Evolutionary conservation across 2,113 vertebrate genomes (phyloP).

Genomic region (Gavia stellata): DNA sequence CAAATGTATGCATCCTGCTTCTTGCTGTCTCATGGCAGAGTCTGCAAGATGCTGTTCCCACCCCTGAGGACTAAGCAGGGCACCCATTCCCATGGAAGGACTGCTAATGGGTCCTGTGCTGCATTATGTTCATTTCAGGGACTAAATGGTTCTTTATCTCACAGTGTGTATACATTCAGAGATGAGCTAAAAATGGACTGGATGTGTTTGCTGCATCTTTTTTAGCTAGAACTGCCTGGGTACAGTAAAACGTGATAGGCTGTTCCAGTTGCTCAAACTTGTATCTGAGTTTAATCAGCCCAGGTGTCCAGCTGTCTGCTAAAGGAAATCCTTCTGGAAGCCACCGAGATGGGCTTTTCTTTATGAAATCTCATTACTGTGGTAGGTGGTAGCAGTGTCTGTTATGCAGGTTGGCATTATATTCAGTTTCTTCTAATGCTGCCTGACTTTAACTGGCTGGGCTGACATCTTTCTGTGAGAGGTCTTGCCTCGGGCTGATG

Average conservation of each 20-base stretch:
- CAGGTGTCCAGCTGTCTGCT: not conserved
- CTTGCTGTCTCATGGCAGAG: not conserved
- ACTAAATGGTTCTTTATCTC: not conserved
- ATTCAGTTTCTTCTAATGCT: not conserved
- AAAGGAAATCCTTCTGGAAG: slow-evolving; percentile 33
- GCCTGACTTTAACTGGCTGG: slow-evolving; percentile 8
- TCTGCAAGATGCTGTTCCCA: not conserved
- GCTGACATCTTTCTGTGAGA: slow-evolving; percentile 32
- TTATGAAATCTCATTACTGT: slow-evolving; percentile 11
- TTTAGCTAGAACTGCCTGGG: not conserved
- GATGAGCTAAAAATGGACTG: not conserved
- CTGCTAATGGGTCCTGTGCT: not conserved
- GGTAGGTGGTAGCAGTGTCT: slow-evolving; percentile 23
- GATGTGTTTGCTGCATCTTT: not conserved
- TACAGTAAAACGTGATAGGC: not conserved
- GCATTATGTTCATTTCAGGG: not conserved
- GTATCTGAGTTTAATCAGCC: slow-evolving; percentile 6
- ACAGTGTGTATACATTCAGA: not conserved
- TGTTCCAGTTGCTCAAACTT: not conserved
- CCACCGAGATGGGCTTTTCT: not conserved
- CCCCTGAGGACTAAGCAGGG: not conserved
- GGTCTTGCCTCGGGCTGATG: slow-evolving; percentile 6
- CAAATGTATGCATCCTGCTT: not conserved
- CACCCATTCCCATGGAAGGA: not conserved
- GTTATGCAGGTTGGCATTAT: not conserved